Percentiles rank a stretch among this genome's conserved stretches.
Evolutionary conservation across 1,140 invertebrate genomes (phyloP).

Genomic region (Penaeus indicus): DNA sequence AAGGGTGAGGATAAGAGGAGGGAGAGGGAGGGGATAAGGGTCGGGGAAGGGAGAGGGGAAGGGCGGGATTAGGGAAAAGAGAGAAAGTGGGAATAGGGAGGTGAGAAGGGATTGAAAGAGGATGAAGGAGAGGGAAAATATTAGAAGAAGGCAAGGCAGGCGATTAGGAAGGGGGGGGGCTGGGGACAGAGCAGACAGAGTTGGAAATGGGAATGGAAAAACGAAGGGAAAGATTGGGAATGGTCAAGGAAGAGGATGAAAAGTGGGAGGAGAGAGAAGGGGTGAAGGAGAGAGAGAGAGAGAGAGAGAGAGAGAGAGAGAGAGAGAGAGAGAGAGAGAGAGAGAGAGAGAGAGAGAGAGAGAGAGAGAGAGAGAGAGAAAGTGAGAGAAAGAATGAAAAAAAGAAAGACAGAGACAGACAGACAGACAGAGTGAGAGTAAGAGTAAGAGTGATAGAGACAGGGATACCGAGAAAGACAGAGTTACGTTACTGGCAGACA

Average conservation of each 20-base stretch:
- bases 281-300: background rate
- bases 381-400: background rate
- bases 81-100: too few species aligned
- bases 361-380: constrained; percentile 12
- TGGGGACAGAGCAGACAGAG: too few species aligned
- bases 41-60: too few species aligned
- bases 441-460: background rate
- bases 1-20: too few species aligned
- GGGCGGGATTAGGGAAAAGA: too few species aligned
- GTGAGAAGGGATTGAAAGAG: too few species aligned
- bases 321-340: constrained; percentile 27
- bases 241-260: background rate
- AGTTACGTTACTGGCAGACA: background rate
- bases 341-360: constrained; percentile 24
- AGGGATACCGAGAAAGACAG: background rate
- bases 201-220: background rate
- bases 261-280: background rate
- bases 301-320: constrained; percentile 16
- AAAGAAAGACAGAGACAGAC: background rate
- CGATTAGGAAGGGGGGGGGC: too few species aligned
- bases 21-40: too few species aligned
- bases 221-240: constrained; percentile 2
- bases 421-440: background rate
- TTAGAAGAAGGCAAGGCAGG: too few species aligned
- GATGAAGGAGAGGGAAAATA: too few species aligned